A percentile compares a stretch with the other conserved stretches of the same genome.
Conservation (phyloP, 2,797 vertebrate species). For the Rhinichthys osculus region DNA sequence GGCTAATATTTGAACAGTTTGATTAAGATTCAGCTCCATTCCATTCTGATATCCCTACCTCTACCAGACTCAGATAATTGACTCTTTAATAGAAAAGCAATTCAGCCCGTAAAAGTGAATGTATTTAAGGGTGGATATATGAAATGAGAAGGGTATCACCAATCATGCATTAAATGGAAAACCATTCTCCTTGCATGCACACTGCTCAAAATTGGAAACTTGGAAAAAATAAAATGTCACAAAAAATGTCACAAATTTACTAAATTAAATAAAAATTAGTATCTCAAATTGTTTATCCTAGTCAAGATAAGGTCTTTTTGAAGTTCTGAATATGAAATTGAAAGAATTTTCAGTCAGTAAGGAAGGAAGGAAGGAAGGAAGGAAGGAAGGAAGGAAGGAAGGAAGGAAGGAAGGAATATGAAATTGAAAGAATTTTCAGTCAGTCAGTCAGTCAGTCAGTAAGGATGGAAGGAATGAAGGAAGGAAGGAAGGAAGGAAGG, state of each 20-base stretch:
- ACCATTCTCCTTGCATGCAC: background rate
- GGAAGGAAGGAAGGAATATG: too few species aligned
- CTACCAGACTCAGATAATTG: constrained; percentile 49
- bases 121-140: background rate
- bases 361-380: too few species aligned
- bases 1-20: constrained; percentile 39
- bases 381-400: too few species aligned
- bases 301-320: background rate
- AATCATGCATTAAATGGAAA: background rate
- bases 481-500: too few species aligned
- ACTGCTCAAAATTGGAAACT: background rate
- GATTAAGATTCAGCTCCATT: constrained; percentile 48
- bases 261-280: too few species aligned
- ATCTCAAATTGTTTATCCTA: background rate
- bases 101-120: background rate
- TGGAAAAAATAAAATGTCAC: too few species aligned
- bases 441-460: too few species aligned
- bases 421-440: too few species aligned
- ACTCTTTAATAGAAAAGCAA: constrained; percentile 22
- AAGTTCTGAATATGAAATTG: too few species aligned
- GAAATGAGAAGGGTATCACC: background rate
- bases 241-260: background rate
- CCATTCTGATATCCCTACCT: constrained; percentile 29
- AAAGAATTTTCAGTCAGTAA: too few species aligned
- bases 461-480: too few species aligned